Conservation (phyloP, 2,797 vertebrate species). For the Hippopotamyrus pictus region DNA sequence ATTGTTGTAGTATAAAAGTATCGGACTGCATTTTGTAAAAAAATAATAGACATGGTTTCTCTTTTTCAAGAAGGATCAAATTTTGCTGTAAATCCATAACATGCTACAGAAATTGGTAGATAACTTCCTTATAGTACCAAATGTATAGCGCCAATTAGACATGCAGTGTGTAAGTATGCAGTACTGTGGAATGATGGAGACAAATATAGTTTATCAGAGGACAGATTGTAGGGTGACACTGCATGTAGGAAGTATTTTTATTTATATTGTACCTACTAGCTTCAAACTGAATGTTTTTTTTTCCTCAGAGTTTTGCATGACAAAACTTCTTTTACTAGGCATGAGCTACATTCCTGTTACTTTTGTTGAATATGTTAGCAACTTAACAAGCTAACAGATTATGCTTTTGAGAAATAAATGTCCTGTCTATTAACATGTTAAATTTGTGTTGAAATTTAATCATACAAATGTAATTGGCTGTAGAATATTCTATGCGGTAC, state of each 20-base stretch:
- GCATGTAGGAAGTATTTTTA: constrained; percentile 71
- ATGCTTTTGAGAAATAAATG: constrained; percentile 65
- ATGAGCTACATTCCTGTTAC: constrained; percentile 69
- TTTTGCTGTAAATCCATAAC: background rate
- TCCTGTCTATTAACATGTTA: constrained; percentile 50
- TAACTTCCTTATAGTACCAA: constrained; percentile 63
- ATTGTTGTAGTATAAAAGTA: constrained; percentile 18
- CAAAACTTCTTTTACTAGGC: constrained; percentile 67
- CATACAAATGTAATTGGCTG: constrained; percentile 43
- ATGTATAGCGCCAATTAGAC: constrained; percentile 60
- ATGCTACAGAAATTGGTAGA: constrained; percentile 22
- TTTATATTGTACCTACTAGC: constrained; percentile 61
- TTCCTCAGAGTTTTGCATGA: constrained; percentile 68
- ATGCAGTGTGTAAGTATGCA: constrained; percentile 52
- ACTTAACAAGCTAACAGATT: constrained; percentile 73
- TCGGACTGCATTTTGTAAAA: background rate
- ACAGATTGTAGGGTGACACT: constrained; percentile 41
- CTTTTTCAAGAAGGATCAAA: background rate
- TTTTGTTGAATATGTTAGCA: constrained; percentile 66
- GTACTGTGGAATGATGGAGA: constrained; percentile 60
- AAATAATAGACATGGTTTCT: background rate
- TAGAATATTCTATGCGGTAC: constrained; percentile 54
- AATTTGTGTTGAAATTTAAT: constrained; percentile 53
- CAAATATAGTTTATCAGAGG: constrained; percentile 54
- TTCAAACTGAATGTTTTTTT: constrained; percentile 61